Base-by-base conservation (phyloP, 2,888 invertebrate genomes). In the Myopa tessellatipennis region DNA sequence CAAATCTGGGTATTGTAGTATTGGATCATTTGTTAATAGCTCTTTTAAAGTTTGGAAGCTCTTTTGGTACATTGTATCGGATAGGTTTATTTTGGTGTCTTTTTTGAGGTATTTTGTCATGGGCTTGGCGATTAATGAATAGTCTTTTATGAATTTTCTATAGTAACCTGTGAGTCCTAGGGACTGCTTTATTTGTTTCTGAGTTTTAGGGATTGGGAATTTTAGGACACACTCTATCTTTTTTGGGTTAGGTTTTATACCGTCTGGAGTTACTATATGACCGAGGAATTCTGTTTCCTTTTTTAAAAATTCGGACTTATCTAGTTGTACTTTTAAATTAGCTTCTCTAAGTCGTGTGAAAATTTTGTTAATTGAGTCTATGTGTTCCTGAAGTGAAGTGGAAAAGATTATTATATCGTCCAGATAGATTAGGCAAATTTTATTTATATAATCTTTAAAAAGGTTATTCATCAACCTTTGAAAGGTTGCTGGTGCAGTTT, bases 171-270 rank as follows among this genome's bases (percentile, higher is more conserved):
- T 26, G 26, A 26, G 26, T 26, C 73, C 77, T 12, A 77, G 26
- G 72, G 72, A 77, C 38, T 60, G 55, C 4, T 72, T 67, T 0
- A 77, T 58, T 61, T 76, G 76, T 73, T 77, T 80, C 12, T 36
- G 58, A n/a, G 40, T 80, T 63, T 69, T 78, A 6, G 82, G 80
- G 12, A 78, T 69, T 8, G 77, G 80, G 38, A 76, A 78, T 4
- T 79, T 74, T 18, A 58, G 61, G 1, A 82, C 68, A 7, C 75
- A 74, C 61, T 79, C 68, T 0, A 80, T 72, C 76, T 82, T 81
- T 16, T 72, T 69, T n/a, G 58, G 58, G n/a, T 60, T 38, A 8
- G 72, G 72, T 38, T 60, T 58, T 18, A 60, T 40, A 14, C 72
- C 72, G 5, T 71, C 71, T 6, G 16, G 14, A n/a, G 72, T 40